These are phyloP conservation scores for Catharus minimus DNA, from an alignment of 2,113 vertebrate genomes.

Conservation along the genomic window DNA sequence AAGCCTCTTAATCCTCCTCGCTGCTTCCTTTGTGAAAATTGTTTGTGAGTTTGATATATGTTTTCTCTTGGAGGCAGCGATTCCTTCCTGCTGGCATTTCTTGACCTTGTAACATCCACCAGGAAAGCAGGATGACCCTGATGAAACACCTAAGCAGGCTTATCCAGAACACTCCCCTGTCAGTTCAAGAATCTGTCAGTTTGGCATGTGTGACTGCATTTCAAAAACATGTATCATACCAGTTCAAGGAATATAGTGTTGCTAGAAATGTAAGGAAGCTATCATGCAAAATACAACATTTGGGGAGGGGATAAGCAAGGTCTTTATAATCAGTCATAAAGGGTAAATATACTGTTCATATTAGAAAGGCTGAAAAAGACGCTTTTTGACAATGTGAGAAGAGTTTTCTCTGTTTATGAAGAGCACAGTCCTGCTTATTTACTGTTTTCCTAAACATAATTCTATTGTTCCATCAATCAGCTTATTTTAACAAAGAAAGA, in stretches of 20 bases:
- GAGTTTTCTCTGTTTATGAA: neutral
- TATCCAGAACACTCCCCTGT: neutral
- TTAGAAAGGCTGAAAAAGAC: neutral
- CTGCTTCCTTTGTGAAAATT: neutral
- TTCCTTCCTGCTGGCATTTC: neutral
- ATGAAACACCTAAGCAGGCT: neutral
- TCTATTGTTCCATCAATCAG: neutral
- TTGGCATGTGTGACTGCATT: neutral
- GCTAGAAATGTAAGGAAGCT: neutral
- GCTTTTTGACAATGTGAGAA: neutral
- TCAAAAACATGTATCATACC: neutral
- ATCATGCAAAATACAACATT: neutral
- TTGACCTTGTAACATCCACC: neutral
- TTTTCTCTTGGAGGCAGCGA: neutral
- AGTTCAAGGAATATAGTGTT: neutral
- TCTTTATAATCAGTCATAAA: neutral
- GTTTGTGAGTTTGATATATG: neutral
- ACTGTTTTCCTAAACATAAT: neutral
- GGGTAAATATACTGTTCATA: neutral
- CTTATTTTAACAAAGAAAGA: neutral
- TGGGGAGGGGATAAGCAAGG: neutral
- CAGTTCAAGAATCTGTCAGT: neutral
- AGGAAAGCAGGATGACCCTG: neutral
- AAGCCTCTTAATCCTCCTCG: constrained; percentile 20
- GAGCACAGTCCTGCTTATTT: neutral